Evolutionary conservation across 2,113 vertebrate species (phyloP).

Genomic region (Nansenia antarctica): DNA sequence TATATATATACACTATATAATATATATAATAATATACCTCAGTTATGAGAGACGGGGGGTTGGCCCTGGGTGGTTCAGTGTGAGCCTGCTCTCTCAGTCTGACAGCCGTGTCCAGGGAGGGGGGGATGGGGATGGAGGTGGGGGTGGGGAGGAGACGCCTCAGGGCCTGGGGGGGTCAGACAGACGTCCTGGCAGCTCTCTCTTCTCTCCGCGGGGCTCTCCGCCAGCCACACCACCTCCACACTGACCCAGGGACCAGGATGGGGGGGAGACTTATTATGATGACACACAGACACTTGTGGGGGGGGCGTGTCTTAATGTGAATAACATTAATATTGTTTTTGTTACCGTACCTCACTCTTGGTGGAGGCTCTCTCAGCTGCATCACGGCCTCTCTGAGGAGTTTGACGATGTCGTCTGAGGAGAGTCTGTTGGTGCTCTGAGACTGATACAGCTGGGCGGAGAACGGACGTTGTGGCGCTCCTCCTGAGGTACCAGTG

Average conservation of each 20-base stretch:
- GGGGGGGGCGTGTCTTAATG: neutral
- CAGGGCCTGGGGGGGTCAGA: conserved; percentile 32
- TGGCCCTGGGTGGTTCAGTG: neutral
- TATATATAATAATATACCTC: neutral
- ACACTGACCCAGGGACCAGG: conserved; percentile 27
- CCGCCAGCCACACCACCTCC: conserved; percentile 43
- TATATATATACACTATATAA: too few relatives aligned
- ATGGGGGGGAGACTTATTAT: neutral
- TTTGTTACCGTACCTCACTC: conserved; percentile 35
- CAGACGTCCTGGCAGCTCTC: conserved; percentile 22
- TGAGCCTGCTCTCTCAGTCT: conserved; percentile 16
- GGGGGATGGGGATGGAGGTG: conserved; percentile 30
- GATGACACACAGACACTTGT: neutral
- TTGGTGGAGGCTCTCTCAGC: conserved; percentile 31
- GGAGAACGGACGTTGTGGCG: conserved; percentile 46
- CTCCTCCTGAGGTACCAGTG: conserved; percentile 25
- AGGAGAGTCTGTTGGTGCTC: conserved; percentile 20
- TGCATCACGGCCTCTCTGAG: conserved; percentile 40
- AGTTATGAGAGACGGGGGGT: neutral
- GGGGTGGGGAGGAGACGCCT: conserved; percentile 27
- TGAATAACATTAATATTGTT: neutral
- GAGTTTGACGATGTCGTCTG: conserved; percentile 45
- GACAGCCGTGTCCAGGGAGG: conserved; percentile 5
- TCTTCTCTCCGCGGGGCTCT: conserved; percentile 23
- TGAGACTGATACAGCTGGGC: conserved; percentile 55